Percentiles rank a stretch among this genome's conserved stretches.
phyloP scores from a whole-genome alignment of 2,113 vertebrate genomes.

The Corapipo altera region DNA sequence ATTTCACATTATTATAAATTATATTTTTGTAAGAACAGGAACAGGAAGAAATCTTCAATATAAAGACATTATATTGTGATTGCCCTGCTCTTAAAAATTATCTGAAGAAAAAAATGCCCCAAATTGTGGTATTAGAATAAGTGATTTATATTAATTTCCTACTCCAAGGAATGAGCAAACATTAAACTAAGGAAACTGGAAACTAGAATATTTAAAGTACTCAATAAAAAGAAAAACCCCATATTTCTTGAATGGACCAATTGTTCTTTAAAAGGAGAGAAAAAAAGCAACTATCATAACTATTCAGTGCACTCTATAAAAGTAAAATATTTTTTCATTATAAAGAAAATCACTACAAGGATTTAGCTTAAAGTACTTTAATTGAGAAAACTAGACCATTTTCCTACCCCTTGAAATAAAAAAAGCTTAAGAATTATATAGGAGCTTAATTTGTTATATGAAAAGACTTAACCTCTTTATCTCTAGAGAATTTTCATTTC shows the following conservation, averaged over 20 bases:
- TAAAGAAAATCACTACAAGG: not conserved
- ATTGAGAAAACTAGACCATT: not conserved
- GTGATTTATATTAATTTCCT: constrained; percentile 37
- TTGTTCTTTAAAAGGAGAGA: constrained; percentile 26
- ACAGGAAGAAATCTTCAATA: constrained; percentile 2
- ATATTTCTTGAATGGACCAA: constrained; percentile 20
- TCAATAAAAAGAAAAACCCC: not conserved
- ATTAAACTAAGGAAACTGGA: constrained; percentile 26
- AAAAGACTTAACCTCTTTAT: constrained; percentile 30
- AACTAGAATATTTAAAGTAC: constrained; percentile 5
- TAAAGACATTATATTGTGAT: not conserved
- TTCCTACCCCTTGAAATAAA: not conserved
- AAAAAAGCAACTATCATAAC: not conserved
- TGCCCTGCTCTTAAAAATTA: constrained; percentile 15
- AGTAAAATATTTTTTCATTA: constrained; percentile 12
- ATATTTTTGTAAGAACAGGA: not conserved
- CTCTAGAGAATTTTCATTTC: constrained; percentile 4
- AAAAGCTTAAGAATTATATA: constrained; percentile 6
- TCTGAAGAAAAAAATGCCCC: not conserved
- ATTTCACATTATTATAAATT: not conserved
- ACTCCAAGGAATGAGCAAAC: not conserved
- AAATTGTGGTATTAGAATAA: not conserved
- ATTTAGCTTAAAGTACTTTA: constrained; percentile 24
- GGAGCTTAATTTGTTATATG: not conserved
- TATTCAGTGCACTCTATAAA: not conserved